These are phyloP conservation scores for Hydrozoanthus gracilis DNA, from an alignment of 92 coral and sea anemone species.

Conservation along the genomic window DNA sequence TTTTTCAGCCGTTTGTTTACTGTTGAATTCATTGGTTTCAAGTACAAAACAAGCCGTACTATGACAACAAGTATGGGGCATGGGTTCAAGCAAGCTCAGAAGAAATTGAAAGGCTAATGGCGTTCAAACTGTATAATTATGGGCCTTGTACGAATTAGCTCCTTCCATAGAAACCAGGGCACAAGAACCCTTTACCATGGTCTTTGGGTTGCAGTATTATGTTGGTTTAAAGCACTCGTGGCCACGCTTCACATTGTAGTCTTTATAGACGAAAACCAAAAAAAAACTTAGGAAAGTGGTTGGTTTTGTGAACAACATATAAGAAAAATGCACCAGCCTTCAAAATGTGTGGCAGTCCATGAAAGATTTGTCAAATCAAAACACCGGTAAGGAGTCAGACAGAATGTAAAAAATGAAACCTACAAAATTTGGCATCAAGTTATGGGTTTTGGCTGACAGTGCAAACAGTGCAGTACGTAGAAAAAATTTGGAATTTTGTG, in stretches of 20 bases:
- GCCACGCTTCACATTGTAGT: conserved; percentile 71
- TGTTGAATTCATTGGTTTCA: neutral
- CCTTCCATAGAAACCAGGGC: conserved; percentile 70
- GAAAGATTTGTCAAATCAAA: conserved; percentile 72
- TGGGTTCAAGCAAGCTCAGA: conserved; percentile 65
- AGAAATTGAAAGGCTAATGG: conserved; percentile 66
- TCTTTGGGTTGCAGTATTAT: conserved; percentile 71
- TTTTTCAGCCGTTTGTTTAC: no score
- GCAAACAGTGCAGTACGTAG: conserved; percentile 59
- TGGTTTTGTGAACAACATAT: conserved; percentile 53
- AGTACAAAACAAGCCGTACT: conserved; percentile 27
- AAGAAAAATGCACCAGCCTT: conserved; percentile 67
- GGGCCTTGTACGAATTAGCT: conserved; percentile 64
- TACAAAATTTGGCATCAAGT: conserved; percentile 51
- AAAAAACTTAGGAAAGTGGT: conserved; percentile 64
- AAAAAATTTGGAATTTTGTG: conserved; percentile 57
- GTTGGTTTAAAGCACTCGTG: conserved; percentile 61
- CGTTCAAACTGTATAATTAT: conserved; percentile 51
- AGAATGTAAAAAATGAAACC: conserved; percentile 66
- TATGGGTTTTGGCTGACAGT: conserved; percentile 67
- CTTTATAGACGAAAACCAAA: conserved; percentile 52
- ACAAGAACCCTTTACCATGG: conserved; percentile 71
- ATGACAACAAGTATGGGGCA: conserved; percentile 27
- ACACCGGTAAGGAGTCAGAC: conserved; percentile 67
- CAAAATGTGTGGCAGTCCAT: conserved; percentile 64